A percentile compares a stretch with the other conserved stretches of the same genome.
phyloP scores from a whole-genome alignment of 2,888 invertebrate genomes.

The Tachystola acroxantha region DNA sequence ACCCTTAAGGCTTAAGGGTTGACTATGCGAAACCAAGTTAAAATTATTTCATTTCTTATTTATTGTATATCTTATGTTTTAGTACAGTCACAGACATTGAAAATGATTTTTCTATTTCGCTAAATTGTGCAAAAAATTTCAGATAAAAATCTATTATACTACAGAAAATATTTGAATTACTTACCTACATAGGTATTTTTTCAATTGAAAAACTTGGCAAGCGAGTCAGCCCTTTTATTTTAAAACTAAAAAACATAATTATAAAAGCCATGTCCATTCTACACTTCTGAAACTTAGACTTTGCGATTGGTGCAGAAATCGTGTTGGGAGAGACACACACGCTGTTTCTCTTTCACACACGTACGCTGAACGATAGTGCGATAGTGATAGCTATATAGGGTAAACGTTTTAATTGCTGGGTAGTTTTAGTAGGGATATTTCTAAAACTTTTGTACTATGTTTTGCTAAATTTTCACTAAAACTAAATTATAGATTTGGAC shows the following conservation, averaged over 20 bases:
- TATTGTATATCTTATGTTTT: too few relatives aligned
- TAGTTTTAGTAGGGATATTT: constrained; percentile 69
- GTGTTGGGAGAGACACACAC: constrained; percentile 26
- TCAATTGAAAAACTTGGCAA: too few relatives aligned
- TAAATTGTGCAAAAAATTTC: too few relatives aligned
- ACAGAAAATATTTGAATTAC: too few relatives aligned
- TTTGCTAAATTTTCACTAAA: constrained; percentile 77
- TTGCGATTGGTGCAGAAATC: constrained; percentile 54
- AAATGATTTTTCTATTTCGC: too few relatives aligned
- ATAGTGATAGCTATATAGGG: constrained; percentile 73
- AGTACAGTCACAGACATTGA: too few relatives aligned
- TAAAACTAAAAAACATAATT: neutral
- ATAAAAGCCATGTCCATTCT: constrained; percentile 45
- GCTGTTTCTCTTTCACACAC: constrained; percentile 44
- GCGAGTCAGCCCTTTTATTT: neutral
- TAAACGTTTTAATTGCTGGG: constrained; percentile 68
- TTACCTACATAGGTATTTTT: too few relatives aligned
- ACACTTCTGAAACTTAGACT: constrained; percentile 35
- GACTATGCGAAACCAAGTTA: too few relatives aligned
- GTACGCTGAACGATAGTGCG: constrained; percentile 51
- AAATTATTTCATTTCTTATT: too few relatives aligned
- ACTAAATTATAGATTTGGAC: constrained; percentile 60
- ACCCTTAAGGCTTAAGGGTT: too few relatives aligned
- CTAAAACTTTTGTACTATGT: constrained; percentile 76
- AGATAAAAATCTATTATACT: too few relatives aligned